phyloP scores from a whole-genome alignment of 2,888 invertebrate species.

The Ecliptopera silaceata region DNA sequence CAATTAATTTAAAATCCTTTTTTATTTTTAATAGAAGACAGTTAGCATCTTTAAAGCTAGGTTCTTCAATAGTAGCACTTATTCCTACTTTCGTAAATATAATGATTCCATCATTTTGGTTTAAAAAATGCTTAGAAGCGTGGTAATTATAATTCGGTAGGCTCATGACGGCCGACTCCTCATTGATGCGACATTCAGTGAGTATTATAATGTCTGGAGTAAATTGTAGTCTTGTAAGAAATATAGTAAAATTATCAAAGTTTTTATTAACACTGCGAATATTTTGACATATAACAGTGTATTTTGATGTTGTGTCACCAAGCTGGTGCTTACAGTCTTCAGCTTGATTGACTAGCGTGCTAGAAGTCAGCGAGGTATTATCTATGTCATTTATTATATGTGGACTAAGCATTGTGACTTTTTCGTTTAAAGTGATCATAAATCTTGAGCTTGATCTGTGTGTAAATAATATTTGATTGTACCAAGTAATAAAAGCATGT shows the following conservation, averaged over 20 bases:
- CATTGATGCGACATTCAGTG: neutral
- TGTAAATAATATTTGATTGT: no score
- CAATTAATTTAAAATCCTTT: neutral
- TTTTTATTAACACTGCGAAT: neutral
- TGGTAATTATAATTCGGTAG: neutral
- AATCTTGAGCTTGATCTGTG: no score
- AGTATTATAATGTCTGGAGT: neutral
- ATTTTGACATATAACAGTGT: neutral
- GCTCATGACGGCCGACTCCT: neutral
- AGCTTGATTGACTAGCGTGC: no score
- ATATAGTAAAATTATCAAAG: neutral
- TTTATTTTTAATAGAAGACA: neutral
- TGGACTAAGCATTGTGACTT: no score
- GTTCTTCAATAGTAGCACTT: neutral
- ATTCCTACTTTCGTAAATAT: neutral
- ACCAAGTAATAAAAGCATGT: no score
- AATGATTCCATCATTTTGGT: neutral
- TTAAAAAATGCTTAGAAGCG: neutral
- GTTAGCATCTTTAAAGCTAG: neutral
- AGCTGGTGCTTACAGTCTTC: no score
- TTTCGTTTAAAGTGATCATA: no score
- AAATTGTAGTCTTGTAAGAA: neutral
- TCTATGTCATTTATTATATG: no score
- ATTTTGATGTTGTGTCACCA: no score
- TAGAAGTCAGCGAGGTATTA: no score